These are phyloP conservation scores for Alosa alosa DNA, from an alignment of 2,113 vertebrate genomes.

Conservation along the genomic window DNA sequence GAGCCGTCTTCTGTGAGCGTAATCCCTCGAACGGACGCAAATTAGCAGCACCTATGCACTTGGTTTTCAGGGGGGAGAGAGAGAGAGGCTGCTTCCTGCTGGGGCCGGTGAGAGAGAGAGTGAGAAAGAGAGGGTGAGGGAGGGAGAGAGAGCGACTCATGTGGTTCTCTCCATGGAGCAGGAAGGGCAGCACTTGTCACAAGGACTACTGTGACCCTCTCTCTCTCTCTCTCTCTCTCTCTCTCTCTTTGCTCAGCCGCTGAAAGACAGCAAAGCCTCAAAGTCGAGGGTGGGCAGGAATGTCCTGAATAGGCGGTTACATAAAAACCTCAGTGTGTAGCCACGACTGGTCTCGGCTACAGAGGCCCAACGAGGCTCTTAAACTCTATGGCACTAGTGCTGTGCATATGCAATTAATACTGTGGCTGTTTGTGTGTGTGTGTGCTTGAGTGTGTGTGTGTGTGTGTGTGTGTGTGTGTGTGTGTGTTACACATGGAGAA, in stretches of 20 bases:
- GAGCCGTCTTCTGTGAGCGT: conserved; percentile 47
- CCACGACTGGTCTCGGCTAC: neutral
- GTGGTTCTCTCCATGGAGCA: conserved; percentile 54
- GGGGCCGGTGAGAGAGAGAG: neutral
- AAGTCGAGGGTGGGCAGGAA: conserved; percentile 67
- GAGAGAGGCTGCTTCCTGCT: conserved; percentile 32
- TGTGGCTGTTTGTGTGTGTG: neutral
- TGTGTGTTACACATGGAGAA: neutral
- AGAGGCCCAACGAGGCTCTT: neutral
- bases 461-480: neutral
- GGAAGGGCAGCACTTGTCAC: conserved; percentile 63
- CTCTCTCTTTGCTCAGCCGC: conserved; percentile 45
- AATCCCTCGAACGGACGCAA: conserved; percentile 63
- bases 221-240: conserved; percentile 6
- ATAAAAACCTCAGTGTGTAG: conserved; percentile 47
- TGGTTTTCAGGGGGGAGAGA: conserved; percentile 50
- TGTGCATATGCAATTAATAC: neutral
- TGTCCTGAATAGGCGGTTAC: conserved; percentile 66
- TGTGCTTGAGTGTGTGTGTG: neutral
- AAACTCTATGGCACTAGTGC: neutral
- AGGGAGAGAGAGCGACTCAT: conserved; percentile 38
- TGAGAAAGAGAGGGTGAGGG: neutral
- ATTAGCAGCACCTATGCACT: conserved; percentile 58
- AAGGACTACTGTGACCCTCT: conserved; percentile 57
- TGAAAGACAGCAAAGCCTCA: conserved; percentile 63